Base-by-base conservation (phyloP, 2,113 vertebrate species). In the Pachyramphus minor region DNA sequence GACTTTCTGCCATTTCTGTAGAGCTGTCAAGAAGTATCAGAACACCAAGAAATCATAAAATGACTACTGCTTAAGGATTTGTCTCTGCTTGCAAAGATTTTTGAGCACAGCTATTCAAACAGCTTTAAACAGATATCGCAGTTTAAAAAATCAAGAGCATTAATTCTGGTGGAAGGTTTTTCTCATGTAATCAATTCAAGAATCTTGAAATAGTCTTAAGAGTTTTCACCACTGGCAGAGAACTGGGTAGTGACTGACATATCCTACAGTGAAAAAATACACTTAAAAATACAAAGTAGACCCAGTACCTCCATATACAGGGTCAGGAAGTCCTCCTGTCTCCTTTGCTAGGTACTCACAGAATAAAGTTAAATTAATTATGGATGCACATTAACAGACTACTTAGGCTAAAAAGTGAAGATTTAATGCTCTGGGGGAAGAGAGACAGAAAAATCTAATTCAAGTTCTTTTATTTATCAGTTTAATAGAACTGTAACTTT, bases 401-500 rank as follows among this genome's bases (percentile, higher is more conserved):
- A 69, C 16, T 49, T 50, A 5, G 25, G 42, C 12, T 92, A 60
- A 86, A 89, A 87, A 31, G 11, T 45, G 24, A 87, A 50, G 55
- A 79, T 88, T 68, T 83, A 83, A 79, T 59, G 30, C 41, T 79
- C 53, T 39, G 21, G 4, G 22, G 8, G 11, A 78, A 16, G 4
- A 84, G 6, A 84, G 52, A 49, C 27, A 42, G n/a, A 87, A 87
- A 92, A 76, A 75, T 74, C 14, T 21, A 82, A 63, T 58, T 64
- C 28, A 77, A 72, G 19, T 24, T 33, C 53, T 81, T 62, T 88
- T 93, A 87, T 87, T 62, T 91, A 75, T 50, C 49, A 86, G 67
- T 44, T 95, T 75, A 78, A 89, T 53, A 66, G 76, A 96, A 56
- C 69, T 66, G 89, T 73, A 59, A 79, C 84, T 95, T 78, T 37